Percentiles rank a stretch among this genome's conserved stretches.
phyloP scores from a whole-genome alignment of 2,113 vertebrate genomes.

The Excalfactoria chinensis region DNA sequence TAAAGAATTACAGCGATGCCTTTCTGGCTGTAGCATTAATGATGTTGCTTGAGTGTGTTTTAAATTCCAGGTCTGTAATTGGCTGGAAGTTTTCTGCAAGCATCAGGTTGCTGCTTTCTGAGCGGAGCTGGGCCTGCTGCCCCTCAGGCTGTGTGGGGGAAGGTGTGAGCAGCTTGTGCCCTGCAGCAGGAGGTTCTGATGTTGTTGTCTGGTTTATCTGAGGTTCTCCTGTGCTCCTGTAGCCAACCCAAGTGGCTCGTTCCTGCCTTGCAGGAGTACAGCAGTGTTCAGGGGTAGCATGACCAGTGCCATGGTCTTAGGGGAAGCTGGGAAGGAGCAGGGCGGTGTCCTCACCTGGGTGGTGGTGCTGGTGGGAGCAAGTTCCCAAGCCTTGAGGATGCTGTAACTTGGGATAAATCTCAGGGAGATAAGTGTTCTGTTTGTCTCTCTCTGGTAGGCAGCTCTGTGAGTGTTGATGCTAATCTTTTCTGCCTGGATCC shows the following conservation, averaged over 20 bases:
- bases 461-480: background rate
- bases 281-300: no score
- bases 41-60: background rate
- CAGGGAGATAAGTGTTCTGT: background rate
- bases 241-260: no score
- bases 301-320: background rate
- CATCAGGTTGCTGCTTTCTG: background rate
- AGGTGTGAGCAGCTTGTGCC: no score
- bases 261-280: no score
- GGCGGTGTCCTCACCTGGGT: background rate
- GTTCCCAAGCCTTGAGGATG: background rate
- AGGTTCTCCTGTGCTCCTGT: background rate
- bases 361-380: background rate
- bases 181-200: no score
- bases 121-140: background rate
- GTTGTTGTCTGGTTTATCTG: background rate
- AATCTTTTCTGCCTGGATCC: background rate
- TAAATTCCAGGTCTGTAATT: background rate
- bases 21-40: conserved; percentile 9
- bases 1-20: background rate
- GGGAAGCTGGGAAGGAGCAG: background rate
- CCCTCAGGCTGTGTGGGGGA: no score
- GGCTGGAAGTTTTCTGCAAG: background rate
- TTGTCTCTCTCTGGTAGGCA: background rate
- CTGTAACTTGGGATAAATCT: background rate